Evolutionary conservation across 2,113 vertebrate genomes (phyloP), one percentile per base, ranked within the genome.

Genomic region (Rostratula benghalensis): DNA sequence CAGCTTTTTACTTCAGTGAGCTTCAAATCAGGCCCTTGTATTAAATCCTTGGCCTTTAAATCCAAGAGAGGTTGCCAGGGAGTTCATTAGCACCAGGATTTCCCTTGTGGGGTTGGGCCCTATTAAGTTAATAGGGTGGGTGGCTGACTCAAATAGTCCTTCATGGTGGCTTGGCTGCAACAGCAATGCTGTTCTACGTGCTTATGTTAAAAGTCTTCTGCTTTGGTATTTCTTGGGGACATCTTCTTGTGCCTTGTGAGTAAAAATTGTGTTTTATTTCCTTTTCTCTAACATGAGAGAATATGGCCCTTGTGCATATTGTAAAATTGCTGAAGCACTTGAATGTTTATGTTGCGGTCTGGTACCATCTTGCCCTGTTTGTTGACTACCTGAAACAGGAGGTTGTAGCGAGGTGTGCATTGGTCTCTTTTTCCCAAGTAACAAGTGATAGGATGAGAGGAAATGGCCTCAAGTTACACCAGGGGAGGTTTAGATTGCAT

Each of bases 181-280:
- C 2, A 37, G 14, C 0, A 0, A 15, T 60, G 65, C 6, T 78
- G 27, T 37, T 89, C 35, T 4, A 10, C 1, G 0, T 43, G 22
- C 19, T 81, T 71, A 7, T 15, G 37, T 43, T 75, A 31, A 28
- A 41, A 60, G 51, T 50, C 24, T 76, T n/a, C 61, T 68, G 11
- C 5, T 54, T 67, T 7, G 53, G 16, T 2, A 23, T 9, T 1
- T 56, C 17, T 10, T 70, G 11, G 30, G 19, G 61, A 6, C 1
- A 28, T 63, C 25, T 30, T 82, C 24, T 27, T 73, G 18, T 69
- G 19, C 37, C 13, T 79, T 85, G 63, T 88, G 14, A 85, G 67
- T 94, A 65, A 73, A 75, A 79, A 30, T 46, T 6, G 71, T 23
- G 2, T 1, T 77, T 63, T 33, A 19, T 25, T 90, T 63, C 11